These are phyloP conservation scores for Salticus scenicus DNA, from an alignment of 2,888 invertebrate species.

Conservation along the genomic window DNA sequence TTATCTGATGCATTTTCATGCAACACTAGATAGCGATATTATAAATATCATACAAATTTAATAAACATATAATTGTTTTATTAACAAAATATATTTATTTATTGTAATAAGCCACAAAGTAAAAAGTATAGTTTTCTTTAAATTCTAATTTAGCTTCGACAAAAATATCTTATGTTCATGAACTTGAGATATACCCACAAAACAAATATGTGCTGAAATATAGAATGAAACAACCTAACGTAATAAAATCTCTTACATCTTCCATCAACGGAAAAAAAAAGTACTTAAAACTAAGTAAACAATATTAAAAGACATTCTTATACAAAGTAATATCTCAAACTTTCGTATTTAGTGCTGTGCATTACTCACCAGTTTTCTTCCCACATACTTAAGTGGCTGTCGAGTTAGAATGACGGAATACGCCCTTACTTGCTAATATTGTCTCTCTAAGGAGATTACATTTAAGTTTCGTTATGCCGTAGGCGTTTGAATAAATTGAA, in stretches of 20 bases:
- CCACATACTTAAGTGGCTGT: neutral
- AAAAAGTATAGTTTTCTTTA: no score
- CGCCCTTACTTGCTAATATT: slow-evolving; percentile 1
- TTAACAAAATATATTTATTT: no score
- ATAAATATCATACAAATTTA: no score
- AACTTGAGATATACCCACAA: neutral
- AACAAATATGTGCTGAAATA: neutral
- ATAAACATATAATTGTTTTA: no score
- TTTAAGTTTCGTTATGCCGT: neutral
- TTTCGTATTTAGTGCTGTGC: neutral
- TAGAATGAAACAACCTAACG: neutral
- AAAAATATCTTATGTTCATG: no score
- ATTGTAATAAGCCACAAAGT: no score
- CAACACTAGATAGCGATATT: no score
- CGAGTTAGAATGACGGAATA: neutral
- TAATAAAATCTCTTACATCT: neutral
- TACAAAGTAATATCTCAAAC: neutral
- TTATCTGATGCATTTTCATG: no score
- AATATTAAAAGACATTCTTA: neutral
- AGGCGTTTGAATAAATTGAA: neutral
- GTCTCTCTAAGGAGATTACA: neutral
- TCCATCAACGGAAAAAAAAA: neutral
- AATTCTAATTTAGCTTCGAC: no score
- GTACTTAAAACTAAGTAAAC: neutral
- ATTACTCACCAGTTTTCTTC: neutral